phyloP scores from a whole-genome alignment of 1,140 invertebrate species.

The Drosophila kepulauana region DNA sequence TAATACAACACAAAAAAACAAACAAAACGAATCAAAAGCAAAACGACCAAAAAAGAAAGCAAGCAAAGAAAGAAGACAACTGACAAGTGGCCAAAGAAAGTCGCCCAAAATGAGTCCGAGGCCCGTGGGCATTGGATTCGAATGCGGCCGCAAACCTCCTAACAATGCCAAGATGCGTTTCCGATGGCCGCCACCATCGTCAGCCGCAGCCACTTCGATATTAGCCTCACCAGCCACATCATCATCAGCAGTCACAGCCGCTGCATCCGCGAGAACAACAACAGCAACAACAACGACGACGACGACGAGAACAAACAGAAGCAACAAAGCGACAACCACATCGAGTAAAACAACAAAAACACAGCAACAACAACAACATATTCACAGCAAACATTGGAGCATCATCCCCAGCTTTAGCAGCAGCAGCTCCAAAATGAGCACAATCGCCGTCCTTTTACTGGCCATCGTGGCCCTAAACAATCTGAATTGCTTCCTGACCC shows the following conservation, averaged over 20 bases:
- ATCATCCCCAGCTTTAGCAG: constrained; percentile 23
- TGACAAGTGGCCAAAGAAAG: constrained; percentile 41
- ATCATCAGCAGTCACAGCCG: neutral
- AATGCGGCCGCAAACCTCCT: constrained; percentile 68
- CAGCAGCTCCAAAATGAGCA: constrained; percentile 48
- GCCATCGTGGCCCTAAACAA: constrained; percentile 65
- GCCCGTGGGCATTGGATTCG: constrained; percentile 80
- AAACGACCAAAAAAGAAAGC: neutral
- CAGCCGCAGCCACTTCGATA: neutral
- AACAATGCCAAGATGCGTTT: constrained; percentile 69
- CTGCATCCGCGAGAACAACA: constrained; percentile 21
- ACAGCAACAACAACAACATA: constrained; percentile 26
- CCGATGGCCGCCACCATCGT: constrained; percentile 48
- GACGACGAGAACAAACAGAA: neutral
- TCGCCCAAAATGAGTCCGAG: constrained; percentile 78
- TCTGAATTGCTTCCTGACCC: constrained; percentile 60
- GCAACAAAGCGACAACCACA: constrained; percentile 11
- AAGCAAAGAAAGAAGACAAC: constrained; percentile 15
- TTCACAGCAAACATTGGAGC: constrained; percentile 35
- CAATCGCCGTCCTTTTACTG: constrained; percentile 59
- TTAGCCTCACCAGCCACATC: neutral
- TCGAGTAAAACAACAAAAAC: constrained; percentile 20
- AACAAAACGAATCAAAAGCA: neutral
- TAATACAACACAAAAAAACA: neutral
- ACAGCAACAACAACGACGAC: constrained; percentile 6